Base-by-base conservation (phyloP, 2,888 invertebrate genomes). In the Chalcis sispes region DNA sequence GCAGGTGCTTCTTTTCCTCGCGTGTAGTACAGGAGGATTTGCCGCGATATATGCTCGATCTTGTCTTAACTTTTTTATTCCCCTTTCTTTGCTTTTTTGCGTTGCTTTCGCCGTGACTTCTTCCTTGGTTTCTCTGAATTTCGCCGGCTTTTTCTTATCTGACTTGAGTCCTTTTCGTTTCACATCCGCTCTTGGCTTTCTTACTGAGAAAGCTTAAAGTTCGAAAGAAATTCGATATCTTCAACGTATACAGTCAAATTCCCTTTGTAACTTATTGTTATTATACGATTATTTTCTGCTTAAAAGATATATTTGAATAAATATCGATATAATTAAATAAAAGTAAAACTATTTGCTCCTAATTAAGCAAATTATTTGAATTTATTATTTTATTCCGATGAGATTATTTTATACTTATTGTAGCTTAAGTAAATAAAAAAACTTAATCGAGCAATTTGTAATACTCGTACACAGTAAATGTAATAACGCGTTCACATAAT, bases 91-190 rank as follows among this genome's bases (percentile, higher is more conserved):
- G n/a, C 64, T 27, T 10, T 46, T 5, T 25, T 2, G 8, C 18
- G 5, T 50, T 20, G 18, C 52, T 27, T 66, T 54, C 20, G 56
- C 29, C 50, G 27, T n/a, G 23, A 7, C 5, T 20, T 29, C 13
- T 25, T 59, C 59, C 58, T 27, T 59, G 48, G n/a, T 36, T 69
- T 69, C 69, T 69, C 69, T 59, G 69, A 69, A 69, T 69, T 48
- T 69, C 69, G 48, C 32, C 48, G 58, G 69, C 48, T 59, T 56
- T 58, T 69, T 59, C 48, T 58, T 48, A 29, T 32, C 58, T 46
- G n/a, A 18, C 54, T 15, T n/a, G 42, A 2, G 46, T 20, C 48
- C 48, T 20, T 52, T 25, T 36, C 54, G 7, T 18, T 13, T 27
- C 42, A 1, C 42, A 1, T 61, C 23, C 7, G 8, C 36, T 66